A percentile compares a stretch with the other conserved stretches of the same genome.
Conservation (phyloP, 2,797 vertebrate genomes). For the Protosalanx chinensis region DNA sequence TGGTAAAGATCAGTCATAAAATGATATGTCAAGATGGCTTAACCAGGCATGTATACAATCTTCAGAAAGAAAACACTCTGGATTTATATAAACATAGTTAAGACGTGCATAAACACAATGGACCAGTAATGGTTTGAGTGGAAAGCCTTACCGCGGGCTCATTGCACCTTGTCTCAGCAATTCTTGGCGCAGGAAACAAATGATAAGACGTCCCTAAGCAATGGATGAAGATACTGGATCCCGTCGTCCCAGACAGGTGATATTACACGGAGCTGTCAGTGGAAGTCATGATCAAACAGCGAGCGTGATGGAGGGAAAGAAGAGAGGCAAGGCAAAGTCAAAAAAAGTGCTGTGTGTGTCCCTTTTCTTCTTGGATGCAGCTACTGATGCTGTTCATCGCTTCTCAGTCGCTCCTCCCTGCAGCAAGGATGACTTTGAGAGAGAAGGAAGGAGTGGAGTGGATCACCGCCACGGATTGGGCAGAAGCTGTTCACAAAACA, state of each 20-base stretch:
- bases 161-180: conserved; percentile 65
- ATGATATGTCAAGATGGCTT: conserved; percentile 1
- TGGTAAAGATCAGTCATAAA: conserved; percentile 5
- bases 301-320: conserved; percentile 12
- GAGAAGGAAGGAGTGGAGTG: conserved; percentile 62
- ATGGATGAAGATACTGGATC: conserved; percentile 37
- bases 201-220: conserved; percentile 59
- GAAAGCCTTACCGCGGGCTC: conserved; percentile 64
- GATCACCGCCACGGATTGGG: conserved; percentile 33
- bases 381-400: conserved; percentile 66
- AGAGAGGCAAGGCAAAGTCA: conserved; percentile 42
- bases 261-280: conserved; percentile 38
- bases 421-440: conserved; percentile 70
- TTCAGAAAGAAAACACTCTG: not conserved
- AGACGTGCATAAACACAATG: not conserved
- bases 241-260: conserved; percentile 13
- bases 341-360: conserved; percentile 67
- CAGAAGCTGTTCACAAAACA: not conserved
- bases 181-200: conserved; percentile 77
- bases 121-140: not conserved
- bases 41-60: not conserved
- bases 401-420: conserved; percentile 79
- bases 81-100: not conserved
- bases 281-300: conserved; percentile 5
- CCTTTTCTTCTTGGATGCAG: conserved; percentile 71